Evolutionary conservation across 2,888 invertebrate species (phyloP), one percentile per base, ranked within the genome.

Genomic region (Eulithis testata): DNA sequence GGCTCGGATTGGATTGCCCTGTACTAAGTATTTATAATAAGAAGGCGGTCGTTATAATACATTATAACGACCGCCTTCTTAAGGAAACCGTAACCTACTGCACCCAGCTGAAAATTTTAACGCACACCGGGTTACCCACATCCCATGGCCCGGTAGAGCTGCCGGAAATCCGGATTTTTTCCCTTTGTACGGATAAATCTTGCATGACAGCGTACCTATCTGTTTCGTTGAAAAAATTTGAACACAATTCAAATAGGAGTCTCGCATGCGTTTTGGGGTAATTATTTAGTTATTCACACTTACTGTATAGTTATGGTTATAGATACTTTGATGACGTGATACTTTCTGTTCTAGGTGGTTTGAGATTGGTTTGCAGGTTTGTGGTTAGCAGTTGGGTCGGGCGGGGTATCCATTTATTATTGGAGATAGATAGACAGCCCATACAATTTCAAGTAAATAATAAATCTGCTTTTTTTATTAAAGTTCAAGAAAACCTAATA

Each of bases 111-210:
- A 51, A 59, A 40, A 11, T 12, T 60, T 60, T 36, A 60, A 52
- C 44, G 31, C 47, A 47, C 51, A 51, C n/a, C 50, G n/a, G 58
- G 43, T 43, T 43, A 43, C 58, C 58, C 58, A 59, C 58, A 50
- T 58, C 49, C 40, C 8, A 51, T 36, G 57, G 27, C 51, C 27
- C 51, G 27, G 50, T 51, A 51, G 43, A 58, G 43, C 21, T 40
- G 11, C 43, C 58, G 58, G 50, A 59, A 51, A 51, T 51, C 58
- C 43, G 50, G 7, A 37, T 59, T 52, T 58, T 58, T 58, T 27
- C 21, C 21, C 40, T 49, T 47, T 37, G 40, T n/a, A 40, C 21
- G 49, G 49, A 58, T 37, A 40, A 58, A 58, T 36, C 36, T 11
- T 52, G 36, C 52, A 52, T 50, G 27, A 27, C 50, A 27, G 27